phyloP scores from a whole-genome alignment of 2,113 vertebrate species.

The Calonectris borealis region DNA sequence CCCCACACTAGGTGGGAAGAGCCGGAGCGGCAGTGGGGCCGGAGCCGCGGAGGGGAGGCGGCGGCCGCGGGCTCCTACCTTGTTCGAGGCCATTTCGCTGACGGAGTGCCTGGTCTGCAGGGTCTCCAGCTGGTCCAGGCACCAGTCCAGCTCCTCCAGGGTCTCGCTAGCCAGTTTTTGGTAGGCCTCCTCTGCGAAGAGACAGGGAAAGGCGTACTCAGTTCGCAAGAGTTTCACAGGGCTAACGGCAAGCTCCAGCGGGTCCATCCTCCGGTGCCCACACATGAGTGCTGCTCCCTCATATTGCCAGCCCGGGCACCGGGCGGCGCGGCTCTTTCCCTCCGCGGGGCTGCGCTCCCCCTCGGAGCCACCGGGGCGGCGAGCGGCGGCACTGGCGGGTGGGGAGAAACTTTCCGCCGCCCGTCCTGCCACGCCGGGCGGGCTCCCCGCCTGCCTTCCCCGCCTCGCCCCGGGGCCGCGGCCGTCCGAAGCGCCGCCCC shows the following conservation, averaged over 20 bases:
- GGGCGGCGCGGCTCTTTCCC: not conserved
- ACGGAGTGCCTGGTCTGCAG: conserved; percentile 94
- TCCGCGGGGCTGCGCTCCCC: no score
- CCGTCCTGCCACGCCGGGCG: no score
- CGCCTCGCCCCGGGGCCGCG: no score
- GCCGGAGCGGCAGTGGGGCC: no score
- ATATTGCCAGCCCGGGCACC: conserved; percentile 74
- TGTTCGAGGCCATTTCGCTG: conserved; percentile 98
- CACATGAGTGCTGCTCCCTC: conserved; percentile 90
- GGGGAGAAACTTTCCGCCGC: no score
- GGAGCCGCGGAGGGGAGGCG: no score
- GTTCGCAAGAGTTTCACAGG: conserved; percentile 84
- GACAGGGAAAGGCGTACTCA: conserved; percentile 89
- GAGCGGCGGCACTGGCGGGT: no score
- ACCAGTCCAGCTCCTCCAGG: conserved; percentile 98
- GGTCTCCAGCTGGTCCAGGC: conserved; percentile 97
- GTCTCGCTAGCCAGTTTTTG: conserved; percentile 98
- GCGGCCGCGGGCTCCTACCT: conserved; percentile 78
- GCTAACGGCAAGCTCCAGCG: conserved; percentile 78
- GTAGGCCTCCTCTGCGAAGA: conserved; percentile 98
- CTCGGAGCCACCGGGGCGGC: no score
- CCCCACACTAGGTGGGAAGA: no score
- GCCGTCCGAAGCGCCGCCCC: no score
- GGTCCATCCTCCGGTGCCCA: conserved; percentile 82
- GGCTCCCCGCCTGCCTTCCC: no score